These are phyloP conservation scores for Phyllopteryx taeniolatus DNA, from an alignment of 2,113 vertebrate genomes.

Conservation along the genomic window DNA sequence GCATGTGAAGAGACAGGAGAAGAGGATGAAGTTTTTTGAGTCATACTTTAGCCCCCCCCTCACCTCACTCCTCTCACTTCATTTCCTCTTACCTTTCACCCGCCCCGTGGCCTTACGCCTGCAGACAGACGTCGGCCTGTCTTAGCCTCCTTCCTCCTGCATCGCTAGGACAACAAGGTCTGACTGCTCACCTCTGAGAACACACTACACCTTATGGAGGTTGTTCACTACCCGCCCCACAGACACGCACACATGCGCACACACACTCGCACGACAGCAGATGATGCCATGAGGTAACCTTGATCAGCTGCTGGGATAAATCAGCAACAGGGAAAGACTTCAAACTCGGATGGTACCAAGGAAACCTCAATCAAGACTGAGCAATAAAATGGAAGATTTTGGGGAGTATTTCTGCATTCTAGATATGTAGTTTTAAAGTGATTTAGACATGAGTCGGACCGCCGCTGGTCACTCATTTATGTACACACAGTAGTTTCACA, in stretches of 20 bases:
- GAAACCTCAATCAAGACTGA: background rate
- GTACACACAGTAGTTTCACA: too few species aligned
- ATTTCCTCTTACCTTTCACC: constrained; percentile 67
- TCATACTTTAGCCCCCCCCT: constrained; percentile 58
- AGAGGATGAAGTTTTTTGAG: constrained; percentile 54
- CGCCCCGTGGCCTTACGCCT: constrained; percentile 61
- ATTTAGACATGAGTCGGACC: too few species aligned
- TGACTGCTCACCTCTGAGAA: constrained; percentile 24
- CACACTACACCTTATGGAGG: constrained; percentile 19
- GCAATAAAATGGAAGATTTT: background rate
- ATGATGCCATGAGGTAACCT: constrained; percentile 16
- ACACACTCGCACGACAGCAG: background rate
- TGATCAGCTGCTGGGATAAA: constrained; percentile 8
- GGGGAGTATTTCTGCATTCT: too few species aligned
- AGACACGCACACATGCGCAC: background rate
- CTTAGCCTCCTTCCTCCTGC: constrained; percentile 11
- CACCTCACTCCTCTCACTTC: constrained; percentile 39
- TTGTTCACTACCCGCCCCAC: background rate
- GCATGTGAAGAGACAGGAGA: constrained; percentile 8
- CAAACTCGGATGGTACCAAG: background rate
- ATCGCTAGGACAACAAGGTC: constrained; percentile 24
- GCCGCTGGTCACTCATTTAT: too few species aligned
- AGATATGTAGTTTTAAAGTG: too few species aligned
- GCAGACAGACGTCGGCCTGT: constrained; percentile 52
- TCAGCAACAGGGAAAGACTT: background rate